phyloP scores from a whole-genome alignment of 2,113 vertebrate genomes.

The Hippocampus guttulatus region DNA sequence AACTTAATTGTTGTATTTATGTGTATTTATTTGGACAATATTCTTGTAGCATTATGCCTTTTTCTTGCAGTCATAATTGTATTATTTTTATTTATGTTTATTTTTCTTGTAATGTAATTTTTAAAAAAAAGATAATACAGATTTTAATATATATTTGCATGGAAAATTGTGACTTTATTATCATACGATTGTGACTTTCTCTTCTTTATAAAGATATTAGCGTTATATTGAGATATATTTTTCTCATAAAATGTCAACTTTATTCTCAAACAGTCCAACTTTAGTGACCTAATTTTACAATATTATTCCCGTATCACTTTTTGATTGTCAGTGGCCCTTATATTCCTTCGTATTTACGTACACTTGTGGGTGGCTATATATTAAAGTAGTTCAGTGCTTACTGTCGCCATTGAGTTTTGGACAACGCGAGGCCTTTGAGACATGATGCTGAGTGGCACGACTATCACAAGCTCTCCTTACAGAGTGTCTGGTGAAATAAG shows the following conservation, averaged over 20 bases:
- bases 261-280: background rate
- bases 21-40: no score
- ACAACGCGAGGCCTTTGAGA: slow-evolving; percentile 24
- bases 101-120: no score
- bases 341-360: background rate
- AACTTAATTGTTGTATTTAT: no score
- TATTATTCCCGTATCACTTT: background rate
- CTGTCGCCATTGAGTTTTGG: slow-evolving; percentile 30
- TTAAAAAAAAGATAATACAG: background rate
- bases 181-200: background rate
- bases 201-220: background rate
- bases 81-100: no score
- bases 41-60: no score
- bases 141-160: background rate
- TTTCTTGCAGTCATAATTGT: no score
- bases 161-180: background rate
- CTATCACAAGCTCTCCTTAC: slow-evolving; percentile 22
- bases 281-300: no score
- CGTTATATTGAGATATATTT: background rate
- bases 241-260: background rate
- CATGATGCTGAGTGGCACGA: slow-evolving; percentile 26
- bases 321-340: background rate
- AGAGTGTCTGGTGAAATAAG: slow-evolving; percentile 44
- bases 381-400: slow-evolving; percentile 34
- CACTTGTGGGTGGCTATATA: slow-evolving; percentile 19